Conservation (phyloP, 2,113 vertebrate genomes). For the Nannospalax galili region DNA sequence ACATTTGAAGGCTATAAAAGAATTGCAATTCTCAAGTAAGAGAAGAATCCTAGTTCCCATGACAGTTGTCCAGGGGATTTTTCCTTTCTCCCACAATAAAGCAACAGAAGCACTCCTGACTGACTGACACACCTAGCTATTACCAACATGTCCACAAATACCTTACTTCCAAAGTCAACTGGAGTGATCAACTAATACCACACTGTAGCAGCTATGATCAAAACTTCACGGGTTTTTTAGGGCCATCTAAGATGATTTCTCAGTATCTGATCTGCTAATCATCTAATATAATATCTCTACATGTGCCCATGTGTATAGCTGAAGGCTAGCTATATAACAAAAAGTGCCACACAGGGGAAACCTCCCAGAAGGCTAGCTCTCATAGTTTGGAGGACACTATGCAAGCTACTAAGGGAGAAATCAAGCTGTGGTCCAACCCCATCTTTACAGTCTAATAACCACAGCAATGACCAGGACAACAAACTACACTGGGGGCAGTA, state of each 20-base stretch:
- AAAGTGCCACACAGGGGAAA: no score
- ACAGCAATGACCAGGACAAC: no score
- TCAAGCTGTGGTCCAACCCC: no score
- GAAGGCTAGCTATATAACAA: no score
- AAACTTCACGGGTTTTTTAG: not conserved
- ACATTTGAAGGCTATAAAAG: not conserved
- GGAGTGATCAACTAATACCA: not conserved
- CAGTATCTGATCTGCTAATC: not conserved
- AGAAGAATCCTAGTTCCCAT: conserved; percentile 13
- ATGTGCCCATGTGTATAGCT: no score
- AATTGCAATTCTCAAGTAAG: not conserved
- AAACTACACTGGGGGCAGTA: no score
- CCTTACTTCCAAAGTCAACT: not conserved
- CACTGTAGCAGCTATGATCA: not conserved
- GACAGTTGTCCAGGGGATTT: not conserved
- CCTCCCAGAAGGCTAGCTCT: no score
- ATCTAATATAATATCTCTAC: not conserved
- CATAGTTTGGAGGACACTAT: no score
- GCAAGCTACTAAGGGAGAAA: no score
- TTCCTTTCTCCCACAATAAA: not conserved
- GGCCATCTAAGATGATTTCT: not conserved
- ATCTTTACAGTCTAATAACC: no score
- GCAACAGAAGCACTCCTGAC: not conserved
- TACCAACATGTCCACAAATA: not conserved
- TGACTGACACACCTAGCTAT: not conserved